Base-by-base conservation (phyloP, 2,888 invertebrate species). In the Camponotus fellah region DNA sequence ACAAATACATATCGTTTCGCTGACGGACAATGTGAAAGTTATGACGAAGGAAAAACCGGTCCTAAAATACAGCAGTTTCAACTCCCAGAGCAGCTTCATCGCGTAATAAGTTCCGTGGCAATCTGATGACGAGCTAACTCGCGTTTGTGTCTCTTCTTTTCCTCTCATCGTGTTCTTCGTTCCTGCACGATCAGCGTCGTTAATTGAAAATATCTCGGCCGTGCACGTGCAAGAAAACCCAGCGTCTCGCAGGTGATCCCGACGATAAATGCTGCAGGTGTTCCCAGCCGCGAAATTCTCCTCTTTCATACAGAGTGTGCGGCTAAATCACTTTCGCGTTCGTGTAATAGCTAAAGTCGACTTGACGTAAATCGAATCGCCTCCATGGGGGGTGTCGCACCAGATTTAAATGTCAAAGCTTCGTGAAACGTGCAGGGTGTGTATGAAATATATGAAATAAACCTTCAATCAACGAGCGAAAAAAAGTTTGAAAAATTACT, bases 181-280 rank as follows among this genome's bases (percentile, higher is more conserved):
- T 71, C 71, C 71, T 80, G 72, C 79, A 46, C 60, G 79, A 80
- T 71, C 79, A 80, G 60, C 72, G 60, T 60, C 46, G 79, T 58
- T 83, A 83, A 83, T 83, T 83, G 82, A 83, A 83, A 83, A 72
- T 83, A 83, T 62, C 83, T 66, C 66, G 53, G 26, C 32, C 46
- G 66, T 53, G 56, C 32, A 75, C 53, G 71, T 46, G 71, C 72
- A 80, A 60, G 79, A 79, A 79, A 79, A 79, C 71, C 58, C 71
- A 71, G 46, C 46, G 37, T 71, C 69, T 80, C 46, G 37, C 79
- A 80, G 72, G 79, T 71, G 72, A 80, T 80, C n/a, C 34, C 71
- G 60, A 69, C 43, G 77, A 62, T 71, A 49, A 53, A 80, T 80
- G 60, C 60, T 49, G 79, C 79, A 80, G 72, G 60, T 80, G 79